These are phyloP conservation scores for Volucella zonaria DNA, from an alignment of 2,888 invertebrate species.

Conservation along the genomic window DNA sequence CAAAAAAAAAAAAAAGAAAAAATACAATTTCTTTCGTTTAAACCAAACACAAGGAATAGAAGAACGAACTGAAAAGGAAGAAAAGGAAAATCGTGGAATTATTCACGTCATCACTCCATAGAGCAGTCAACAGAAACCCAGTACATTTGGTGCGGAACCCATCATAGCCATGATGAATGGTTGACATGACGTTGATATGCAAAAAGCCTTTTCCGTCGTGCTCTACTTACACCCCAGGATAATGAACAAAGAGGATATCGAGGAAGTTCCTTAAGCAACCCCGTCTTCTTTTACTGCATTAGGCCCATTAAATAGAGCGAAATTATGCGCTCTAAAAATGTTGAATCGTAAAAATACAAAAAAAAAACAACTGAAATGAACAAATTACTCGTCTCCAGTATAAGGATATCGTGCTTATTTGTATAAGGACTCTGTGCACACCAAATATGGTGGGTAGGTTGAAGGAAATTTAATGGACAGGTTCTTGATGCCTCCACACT, in stretches of 20 bases:
- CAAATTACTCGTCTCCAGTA: neutral
- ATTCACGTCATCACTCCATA: conserved; percentile 18
- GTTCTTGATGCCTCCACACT: neutral
- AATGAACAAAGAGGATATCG: conserved; percentile 30
- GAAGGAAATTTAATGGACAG: conserved; percentile 8
- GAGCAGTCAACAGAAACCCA: neutral
- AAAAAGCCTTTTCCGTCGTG: conserved; percentile 7
- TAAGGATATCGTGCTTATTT: conserved; percentile 20
- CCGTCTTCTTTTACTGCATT: neutral
- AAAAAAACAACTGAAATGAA: neutral
- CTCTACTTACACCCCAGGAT: conserved; percentile 9
- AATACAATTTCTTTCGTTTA: neutral
- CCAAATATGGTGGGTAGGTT: neutral
- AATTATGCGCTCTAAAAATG: conserved; percentile 29
- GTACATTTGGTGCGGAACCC: conserved; percentile 1
- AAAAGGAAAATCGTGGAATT: neutral
- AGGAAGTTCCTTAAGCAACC: neutral
- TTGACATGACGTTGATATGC: conserved; percentile 24
- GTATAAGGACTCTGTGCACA: conserved; percentile 7
- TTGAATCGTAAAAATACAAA: conserved; percentile 8
- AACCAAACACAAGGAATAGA: too few relatives aligned
- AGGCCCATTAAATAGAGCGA: conserved; percentile 16
- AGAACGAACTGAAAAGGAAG: neutral
- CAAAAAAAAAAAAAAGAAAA: neutral
- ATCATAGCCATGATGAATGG: conserved; percentile 43